Base-by-base conservation (phyloP, 1,140 invertebrate species). In the Rhizoglyphus robini region DNA sequence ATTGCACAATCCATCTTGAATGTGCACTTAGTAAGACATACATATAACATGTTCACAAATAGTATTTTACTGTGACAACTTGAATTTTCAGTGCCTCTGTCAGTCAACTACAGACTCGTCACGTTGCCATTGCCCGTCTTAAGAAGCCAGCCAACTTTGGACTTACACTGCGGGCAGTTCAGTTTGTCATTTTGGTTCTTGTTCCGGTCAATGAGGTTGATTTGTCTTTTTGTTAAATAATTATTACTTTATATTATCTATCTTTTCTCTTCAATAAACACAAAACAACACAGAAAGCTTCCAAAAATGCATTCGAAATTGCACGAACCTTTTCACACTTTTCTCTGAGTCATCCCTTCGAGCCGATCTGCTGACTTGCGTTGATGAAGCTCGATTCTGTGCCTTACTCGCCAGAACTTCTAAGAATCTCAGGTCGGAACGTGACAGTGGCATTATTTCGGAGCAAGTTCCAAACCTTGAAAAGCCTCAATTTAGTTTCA, bases 271-370 rank as follows among this genome's bases (percentile, higher is more conserved):
- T n/a, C n/a, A n/a, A n/a, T n/a, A n/a, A n/a, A n/a, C n/a, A n/a
- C n/a, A n/a, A n/a, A n/a, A 46, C 30, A 25, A 8, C 18, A 49
- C 30, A 70, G 65, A 74, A 73, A 65, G 54, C 63, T 20, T 68
- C 71, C 11, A 74, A 75, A 67, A 67, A 66, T 15, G 63, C 74
- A 5, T 63, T 68, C 31, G 73, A 74, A 67, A 73, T 67, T 46
- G 66, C 69, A 20, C 65, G 72, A 31, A 74, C 73, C 3, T 73
- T 74, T 65, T 67, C 49, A 74, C 74, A 18, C 57, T 74, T 25
- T 69, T 74, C 3, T 38, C 70, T 27, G 61, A 69, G 61, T 15
- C 65, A 5, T 13, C 20, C 4, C 48, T 74, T 23, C 69, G 70
- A 20, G 11, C 59, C n/a, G 46, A 66, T 27, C 59, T 74, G 18